Conservation (phyloP, 1,140 invertebrate genomes). For the Ladona fulva region DNA sequence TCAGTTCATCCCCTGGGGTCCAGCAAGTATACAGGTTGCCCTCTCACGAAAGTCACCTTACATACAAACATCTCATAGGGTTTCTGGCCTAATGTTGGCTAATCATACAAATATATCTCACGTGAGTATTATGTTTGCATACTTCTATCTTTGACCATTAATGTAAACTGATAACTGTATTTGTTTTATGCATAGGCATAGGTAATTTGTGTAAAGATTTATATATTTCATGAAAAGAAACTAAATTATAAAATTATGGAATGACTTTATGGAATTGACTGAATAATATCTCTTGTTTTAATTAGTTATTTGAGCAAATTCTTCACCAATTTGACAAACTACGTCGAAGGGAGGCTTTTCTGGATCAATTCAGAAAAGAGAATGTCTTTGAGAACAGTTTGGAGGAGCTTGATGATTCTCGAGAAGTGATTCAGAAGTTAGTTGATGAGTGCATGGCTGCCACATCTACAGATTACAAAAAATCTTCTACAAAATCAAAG, state of each 20-base stretch:
- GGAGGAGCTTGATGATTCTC: constrained; percentile 81
- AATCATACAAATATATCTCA: constrained; percentile 96
- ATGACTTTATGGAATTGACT: too few species aligned
- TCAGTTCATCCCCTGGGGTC: constrained; percentile 96
- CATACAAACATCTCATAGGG: constrained; percentile 85
- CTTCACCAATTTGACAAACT: constrained; percentile 90
- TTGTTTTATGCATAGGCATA: too few species aligned
- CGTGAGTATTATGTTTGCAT: constrained; percentile 46
- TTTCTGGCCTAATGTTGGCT: constrained; percentile 93
- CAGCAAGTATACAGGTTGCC: constrained; percentile 94
- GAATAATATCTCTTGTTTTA: constrained; percentile 26
- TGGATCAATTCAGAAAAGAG: constrained; percentile 93
- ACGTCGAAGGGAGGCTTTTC: constrained; percentile 86
- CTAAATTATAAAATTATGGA: too few species aligned
- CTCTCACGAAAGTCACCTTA: constrained; percentile 91
- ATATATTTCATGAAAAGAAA: too few species aligned
- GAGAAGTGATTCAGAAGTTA: constrained; percentile 83
- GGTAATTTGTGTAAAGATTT: too few species aligned
- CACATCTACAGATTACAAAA: constrained; percentile 78
- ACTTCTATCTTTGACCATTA: too few species aligned
- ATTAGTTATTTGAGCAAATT: constrained; percentile 74
- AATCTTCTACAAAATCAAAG: constrained; percentile 37
- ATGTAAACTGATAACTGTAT: too few species aligned
- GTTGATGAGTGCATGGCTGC: constrained; percentile 95
- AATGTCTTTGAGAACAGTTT: constrained; percentile 85